Evolutionary conservation across 2,888 invertebrate species (phyloP).

Genomic region (Agrotis exclamationis): DNA sequence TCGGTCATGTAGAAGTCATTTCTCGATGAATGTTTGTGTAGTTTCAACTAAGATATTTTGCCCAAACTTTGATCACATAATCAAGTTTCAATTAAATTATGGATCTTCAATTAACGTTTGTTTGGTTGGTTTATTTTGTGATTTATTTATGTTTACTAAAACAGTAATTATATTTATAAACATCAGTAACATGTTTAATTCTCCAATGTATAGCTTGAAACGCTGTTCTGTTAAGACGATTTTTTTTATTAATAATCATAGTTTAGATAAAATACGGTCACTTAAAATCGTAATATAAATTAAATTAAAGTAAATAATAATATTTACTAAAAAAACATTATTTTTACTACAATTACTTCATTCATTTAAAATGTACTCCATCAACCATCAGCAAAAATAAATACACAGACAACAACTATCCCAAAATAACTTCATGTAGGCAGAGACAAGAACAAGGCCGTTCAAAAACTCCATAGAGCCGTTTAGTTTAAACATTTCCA

Average conservation of each 20-base stretch:
- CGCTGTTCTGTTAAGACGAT: no score
- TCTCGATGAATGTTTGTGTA: conserved; percentile 12
- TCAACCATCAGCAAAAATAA: no score
- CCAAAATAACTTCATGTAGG: conserved; percentile 1
- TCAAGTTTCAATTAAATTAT: background rate
- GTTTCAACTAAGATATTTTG: conserved; percentile 18
- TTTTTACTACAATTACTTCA: no score
- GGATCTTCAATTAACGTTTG: background rate
- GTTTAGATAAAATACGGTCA: no score
- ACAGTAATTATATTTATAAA: no score
- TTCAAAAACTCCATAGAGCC: conserved; percentile 33
- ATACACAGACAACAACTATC: background rate
- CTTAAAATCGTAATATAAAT: no score
- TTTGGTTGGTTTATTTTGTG: background rate
- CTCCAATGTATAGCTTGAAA: no score
- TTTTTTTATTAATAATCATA: no score
- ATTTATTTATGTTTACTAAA: background rate
- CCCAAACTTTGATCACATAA: background rate
- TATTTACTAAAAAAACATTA: no score
- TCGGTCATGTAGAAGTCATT: conserved; percentile 39
- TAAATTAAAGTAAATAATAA: no score
- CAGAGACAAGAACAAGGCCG: conserved; percentile 6
- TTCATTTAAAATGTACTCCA: no score
- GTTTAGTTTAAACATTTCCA: conserved; percentile 58
- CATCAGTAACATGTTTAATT: no score